These are phyloP conservation scores for Serinus canaria DNA, from an alignment of 2,113 vertebrate species.

Conservation along the genomic window DNA sequence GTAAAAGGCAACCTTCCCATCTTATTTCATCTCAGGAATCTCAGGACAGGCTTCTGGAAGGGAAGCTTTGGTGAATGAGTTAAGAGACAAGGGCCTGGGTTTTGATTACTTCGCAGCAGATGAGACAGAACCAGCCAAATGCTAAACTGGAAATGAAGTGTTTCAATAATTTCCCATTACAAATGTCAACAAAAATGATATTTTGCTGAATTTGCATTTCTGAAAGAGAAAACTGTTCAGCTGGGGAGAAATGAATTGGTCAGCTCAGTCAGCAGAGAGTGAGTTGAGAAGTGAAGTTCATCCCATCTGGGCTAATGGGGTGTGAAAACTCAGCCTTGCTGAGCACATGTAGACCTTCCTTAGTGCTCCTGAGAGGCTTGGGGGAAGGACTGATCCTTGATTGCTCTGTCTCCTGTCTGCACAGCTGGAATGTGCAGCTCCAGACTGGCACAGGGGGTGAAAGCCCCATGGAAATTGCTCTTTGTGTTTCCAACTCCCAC, in stretches of 20 bases:
- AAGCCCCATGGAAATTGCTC: not conserved
- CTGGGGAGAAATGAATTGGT: not conserved
- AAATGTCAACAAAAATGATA: slow-evolving; percentile 21
- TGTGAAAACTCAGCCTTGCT: slow-evolving; percentile 2
- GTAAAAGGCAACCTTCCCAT: not conserved
- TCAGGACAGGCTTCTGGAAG: not conserved
- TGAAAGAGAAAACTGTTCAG: slow-evolving; percentile 19
- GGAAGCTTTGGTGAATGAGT: not conserved
- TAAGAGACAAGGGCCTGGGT: not conserved
- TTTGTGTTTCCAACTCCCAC: not conserved
- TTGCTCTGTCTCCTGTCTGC: not conserved
- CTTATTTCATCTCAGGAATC: not conserved
- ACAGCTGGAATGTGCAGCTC: not conserved
- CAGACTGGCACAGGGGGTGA: not conserved
- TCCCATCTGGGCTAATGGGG: slow-evolving; percentile 36
- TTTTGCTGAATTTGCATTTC: slow-evolving; percentile 37
- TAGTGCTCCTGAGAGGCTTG: slow-evolving; percentile 9
- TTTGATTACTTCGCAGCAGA: slow-evolving; percentile 5
- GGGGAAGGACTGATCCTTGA: not conserved
- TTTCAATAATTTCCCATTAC: slow-evolving; percentile 52
- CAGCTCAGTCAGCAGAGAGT: not conserved
- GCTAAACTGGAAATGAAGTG: slow-evolving; percentile 38
- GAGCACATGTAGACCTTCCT: not conserved
- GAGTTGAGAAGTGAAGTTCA: not conserved
- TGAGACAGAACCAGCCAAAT: slow-evolving; percentile 33